Percentiles rank a stretch among this genome's conserved stretches.
These are phyloP conservation scores for Gambusia affinis DNA, from an alignment of 2,113 vertebrate species.

Conservation along the genomic window DNA sequence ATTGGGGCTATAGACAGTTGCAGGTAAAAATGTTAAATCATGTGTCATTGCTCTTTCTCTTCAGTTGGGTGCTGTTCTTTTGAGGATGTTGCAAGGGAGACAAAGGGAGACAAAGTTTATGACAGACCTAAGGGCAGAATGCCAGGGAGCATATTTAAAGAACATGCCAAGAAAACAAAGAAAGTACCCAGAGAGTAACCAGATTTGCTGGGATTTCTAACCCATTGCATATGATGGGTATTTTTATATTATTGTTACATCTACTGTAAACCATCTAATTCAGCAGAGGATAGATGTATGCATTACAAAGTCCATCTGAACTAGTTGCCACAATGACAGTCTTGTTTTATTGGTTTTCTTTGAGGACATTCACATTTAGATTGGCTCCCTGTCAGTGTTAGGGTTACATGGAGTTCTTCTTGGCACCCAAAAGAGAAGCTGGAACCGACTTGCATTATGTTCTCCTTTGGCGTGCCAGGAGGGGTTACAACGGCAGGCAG, in stretches of 20 bases:
- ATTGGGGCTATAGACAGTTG: neutral
- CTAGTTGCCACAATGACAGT: constrained; percentile 77
- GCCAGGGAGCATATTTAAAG: constrained; percentile 21
- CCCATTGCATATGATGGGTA: constrained; percentile 17
- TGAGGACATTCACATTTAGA: constrained; percentile 71
- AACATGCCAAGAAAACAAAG: constrained; percentile 28
- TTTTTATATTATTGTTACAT: constrained; percentile 62
- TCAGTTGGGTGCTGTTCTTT: neutral
- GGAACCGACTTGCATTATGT: constrained; percentile 67
- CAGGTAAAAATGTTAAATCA: neutral
- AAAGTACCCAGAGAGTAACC: constrained; percentile 28
- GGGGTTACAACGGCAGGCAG: constrained; percentile 68
- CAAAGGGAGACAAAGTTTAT: neutral
- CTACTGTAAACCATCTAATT: constrained; percentile 62
- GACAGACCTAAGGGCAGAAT: constrained; percentile 20
- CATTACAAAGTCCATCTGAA: constrained; percentile 56
- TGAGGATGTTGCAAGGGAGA: neutral
- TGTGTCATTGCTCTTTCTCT: neutral
- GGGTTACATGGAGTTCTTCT: constrained; percentile 73
- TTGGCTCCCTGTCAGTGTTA: constrained; percentile 71
- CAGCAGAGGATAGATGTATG: constrained; percentile 46
- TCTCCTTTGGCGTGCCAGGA: constrained; percentile 60
- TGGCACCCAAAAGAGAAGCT: constrained; percentile 71
- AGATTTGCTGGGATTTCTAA: constrained; percentile 40
- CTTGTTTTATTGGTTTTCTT: constrained; percentile 77